These are phyloP conservation scores for Diabrotica undecimpunctata DNA, from an alignment of 1,140 invertebrate genomes.

Conservation along the genomic window DNA sequence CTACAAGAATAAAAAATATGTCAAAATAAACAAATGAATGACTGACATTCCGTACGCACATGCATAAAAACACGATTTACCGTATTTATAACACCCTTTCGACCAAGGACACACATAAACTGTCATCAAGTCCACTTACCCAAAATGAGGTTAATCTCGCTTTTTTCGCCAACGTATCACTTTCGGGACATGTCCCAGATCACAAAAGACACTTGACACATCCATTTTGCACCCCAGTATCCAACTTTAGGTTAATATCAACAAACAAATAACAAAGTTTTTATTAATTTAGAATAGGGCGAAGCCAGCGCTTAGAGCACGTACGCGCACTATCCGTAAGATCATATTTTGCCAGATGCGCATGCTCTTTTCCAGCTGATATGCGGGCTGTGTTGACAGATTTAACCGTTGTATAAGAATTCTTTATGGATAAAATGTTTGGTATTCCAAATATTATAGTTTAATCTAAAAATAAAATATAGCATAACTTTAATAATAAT, in stretches of 20 bases:
- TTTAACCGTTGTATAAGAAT: not conserved
- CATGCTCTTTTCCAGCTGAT: constrained; percentile 27
- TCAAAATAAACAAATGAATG: not conserved
- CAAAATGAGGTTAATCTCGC: constrained; percentile 40
- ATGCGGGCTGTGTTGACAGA: constrained; percentile 5
- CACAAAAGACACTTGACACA: constrained; percentile 22
- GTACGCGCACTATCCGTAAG: constrained; percentile 32
- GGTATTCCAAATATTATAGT: no score
- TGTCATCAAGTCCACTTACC: constrained; percentile 37
- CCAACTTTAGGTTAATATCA: constrained; percentile 40
- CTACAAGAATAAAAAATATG: not conserved
- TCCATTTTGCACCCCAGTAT: constrained; percentile 31
- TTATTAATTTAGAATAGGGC: constrained; percentile 40
- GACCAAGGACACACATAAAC: constrained; percentile 39
- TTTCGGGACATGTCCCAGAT: constrained; percentile 20
- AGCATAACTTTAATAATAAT: no score
- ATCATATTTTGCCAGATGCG: constrained; percentile 16
- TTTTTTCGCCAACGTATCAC: constrained; percentile 24
- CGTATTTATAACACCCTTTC: constrained; percentile 33
- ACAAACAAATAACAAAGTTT: constrained; percentile 41
- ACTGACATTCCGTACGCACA: not conserved
- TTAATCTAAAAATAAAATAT: no score
- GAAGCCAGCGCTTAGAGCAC: constrained; percentile 34
- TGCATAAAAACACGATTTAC: constrained; percentile 14
- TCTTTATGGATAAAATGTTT: no score